Base-by-base conservation (phyloP, 2,888 invertebrate species). In the Pseudolycoriella hygida region DNA sequence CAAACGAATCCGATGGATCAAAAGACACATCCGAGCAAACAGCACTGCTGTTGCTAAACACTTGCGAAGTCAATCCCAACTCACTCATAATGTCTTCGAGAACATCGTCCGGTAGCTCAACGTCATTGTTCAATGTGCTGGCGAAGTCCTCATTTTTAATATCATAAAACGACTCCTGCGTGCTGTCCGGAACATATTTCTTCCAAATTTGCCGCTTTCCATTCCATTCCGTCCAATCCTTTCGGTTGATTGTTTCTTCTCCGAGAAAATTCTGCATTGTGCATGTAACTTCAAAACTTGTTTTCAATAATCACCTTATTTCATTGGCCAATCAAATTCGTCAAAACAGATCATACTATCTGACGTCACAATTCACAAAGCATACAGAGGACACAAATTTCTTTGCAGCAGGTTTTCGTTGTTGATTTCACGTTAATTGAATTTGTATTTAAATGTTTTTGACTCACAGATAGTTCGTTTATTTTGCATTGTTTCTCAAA, bases 301-400 rank as follows among this genome's bases (percentile, higher is more conserved):
- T 14, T 17, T 14, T 17, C 17, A 15, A 17, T 39, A 10, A 14
- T 17, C 39, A 17, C 39, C 10, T 39, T 39, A 39, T 17, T 17
- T 14, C 17, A 3, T 39, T 5, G 15, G 17, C 39, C 39, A 39
- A 39, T 39, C 17, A 39, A 39, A 39, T 15, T 17, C 10, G 10
- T 3, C 14, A 14, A 17, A 39, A 39, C 10, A 17, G 10, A 62
- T 62, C 62, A 60, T 61, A 60, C 62, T 62, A 62, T 62, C 54
- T 62, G 60, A 58, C 60, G 58, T 55, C 57, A 55, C 34, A 34
- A 34, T 12, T 14, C 4, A 34, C 34, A 34, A 34, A 34, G 3
- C 11, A 14, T 14, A 34, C 34, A 34, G 6, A 14, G n/a, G 34
- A 14, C 12, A 34, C 15, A 14, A 14, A 12, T 14, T 34, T 12